Conservation (phyloP, 2,797 vertebrate genomes). For the Lerista edwardsae region DNA sequence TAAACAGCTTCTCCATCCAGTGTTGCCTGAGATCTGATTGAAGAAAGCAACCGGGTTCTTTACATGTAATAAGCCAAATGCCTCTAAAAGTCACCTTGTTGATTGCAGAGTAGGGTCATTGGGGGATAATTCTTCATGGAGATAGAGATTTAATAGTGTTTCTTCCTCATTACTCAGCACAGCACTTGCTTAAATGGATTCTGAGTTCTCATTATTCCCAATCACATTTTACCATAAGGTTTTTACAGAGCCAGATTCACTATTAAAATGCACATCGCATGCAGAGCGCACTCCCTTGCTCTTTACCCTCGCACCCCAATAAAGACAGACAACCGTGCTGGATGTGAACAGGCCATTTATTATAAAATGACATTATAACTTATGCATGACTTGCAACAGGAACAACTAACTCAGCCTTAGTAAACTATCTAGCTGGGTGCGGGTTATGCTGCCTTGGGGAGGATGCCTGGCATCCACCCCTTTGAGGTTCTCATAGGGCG, state of each 20-base stretch:
- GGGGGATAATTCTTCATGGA: slow-evolving; percentile 13
- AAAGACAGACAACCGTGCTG: too few relatives aligned
- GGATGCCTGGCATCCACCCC: too few relatives aligned
- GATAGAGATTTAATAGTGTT: slow-evolving; percentile 22
- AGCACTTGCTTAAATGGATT: slow-evolving; percentile 24
- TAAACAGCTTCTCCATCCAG: not conserved
- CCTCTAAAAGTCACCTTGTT: slow-evolving; percentile 6
- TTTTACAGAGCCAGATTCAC: not conserved
- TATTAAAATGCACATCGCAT: not conserved
- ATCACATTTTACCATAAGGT: slow-evolving; percentile 1
- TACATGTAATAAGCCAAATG: not conserved
- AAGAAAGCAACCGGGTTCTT: not conserved
- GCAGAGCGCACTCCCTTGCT: not conserved
- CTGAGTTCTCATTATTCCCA: slow-evolving; percentile 22
- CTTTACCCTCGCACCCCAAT: too few relatives aligned
- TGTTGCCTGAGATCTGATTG: not conserved
- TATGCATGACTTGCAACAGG: too few relatives aligned
- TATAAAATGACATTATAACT: too few relatives aligned
- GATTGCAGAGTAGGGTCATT: not conserved
- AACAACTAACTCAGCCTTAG: too few relatives aligned
- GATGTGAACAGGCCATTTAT: too few relatives aligned
- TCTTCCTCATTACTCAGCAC: slow-evolving; percentile 31
- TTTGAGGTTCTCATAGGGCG: too few relatives aligned
- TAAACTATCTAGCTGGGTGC: too few relatives aligned
- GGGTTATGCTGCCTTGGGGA: too few relatives aligned